Conservation (phyloP, 2,888 invertebrate species). For the Lysandra bellargus region DNA sequence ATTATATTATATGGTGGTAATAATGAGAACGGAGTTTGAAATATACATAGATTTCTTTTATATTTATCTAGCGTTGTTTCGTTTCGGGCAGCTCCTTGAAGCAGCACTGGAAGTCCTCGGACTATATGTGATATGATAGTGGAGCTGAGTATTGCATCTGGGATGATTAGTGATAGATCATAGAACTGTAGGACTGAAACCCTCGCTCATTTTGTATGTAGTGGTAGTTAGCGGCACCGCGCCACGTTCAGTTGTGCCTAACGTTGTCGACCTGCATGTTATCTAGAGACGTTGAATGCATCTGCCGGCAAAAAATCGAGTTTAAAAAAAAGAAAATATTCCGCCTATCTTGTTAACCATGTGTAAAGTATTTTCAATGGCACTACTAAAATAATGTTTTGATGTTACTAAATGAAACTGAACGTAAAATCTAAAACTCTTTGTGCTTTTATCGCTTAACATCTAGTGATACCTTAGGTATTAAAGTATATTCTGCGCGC, state of each 20-base stretch:
- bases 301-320: not conserved
- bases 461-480: too few species aligned
- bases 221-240: slow-evolving; percentile 61
- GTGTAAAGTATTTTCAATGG: not conserved
- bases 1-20: slow-evolving; percentile 27
- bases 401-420: too few species aligned
- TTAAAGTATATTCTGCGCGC: too few species aligned
- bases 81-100: slow-evolving; percentile 20
- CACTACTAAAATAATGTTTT: not conserved
- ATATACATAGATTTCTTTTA: slow-evolving; percentile 22
- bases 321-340: not conserved
- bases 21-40: slow-evolving; percentile 23
- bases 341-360: not conserved
- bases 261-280: slow-evolving; percentile 51
- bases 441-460: too few species aligned
- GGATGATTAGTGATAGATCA: slow-evolving; percentile 39
- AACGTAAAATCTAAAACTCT: too few species aligned
- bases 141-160: slow-evolving; percentile 20
- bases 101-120: slow-evolving; percentile 22
- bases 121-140: slow-evolving; percentile 29
- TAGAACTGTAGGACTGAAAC: slow-evolving; percentile 65
- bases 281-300: slow-evolving; percentile 36
- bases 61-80: slow-evolving; percentile 14
- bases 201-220: slow-evolving; percentile 71
- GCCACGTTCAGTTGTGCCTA: slow-evolving; percentile 74